A percentile compares a stretch with the other conserved stretches of the same genome.
These are phyloP conservation scores for Sarcophaga caerulescens DNA, from an alignment of 2,888 invertebrate species.

Conservation along the genomic window DNA sequence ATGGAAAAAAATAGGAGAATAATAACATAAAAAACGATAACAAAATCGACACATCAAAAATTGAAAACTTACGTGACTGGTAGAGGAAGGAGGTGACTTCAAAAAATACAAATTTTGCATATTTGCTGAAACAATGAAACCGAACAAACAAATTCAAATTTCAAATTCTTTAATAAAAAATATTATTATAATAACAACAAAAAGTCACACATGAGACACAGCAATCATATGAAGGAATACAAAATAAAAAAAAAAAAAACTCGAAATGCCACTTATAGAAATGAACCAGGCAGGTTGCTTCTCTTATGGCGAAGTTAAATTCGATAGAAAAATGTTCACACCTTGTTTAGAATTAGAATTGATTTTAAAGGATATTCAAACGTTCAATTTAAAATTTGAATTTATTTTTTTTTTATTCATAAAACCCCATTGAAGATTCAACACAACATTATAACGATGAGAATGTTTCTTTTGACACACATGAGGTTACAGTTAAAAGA, in stretches of 20 bases:
- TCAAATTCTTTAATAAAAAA: too few species aligned
- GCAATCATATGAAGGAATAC: not conserved
- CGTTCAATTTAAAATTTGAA: not conserved
- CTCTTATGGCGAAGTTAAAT: not conserved
- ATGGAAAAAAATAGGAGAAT: not conserved
- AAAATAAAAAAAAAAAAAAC: not conserved
- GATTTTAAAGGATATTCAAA: constrained; percentile 45
- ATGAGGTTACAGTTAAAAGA: too few species aligned
- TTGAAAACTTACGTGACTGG: constrained; percentile 67
- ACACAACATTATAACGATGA: too few species aligned
- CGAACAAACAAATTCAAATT: too few species aligned
- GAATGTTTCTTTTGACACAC: too few species aligned
- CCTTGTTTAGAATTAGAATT: constrained; percentile 39
- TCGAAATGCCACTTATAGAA: not conserved
- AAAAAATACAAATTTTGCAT: not conserved
- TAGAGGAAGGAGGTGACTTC: constrained; percentile 28
- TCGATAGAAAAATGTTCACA: constrained; percentile 42
- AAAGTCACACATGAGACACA: too few species aligned
- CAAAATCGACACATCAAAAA: constrained; percentile 58
- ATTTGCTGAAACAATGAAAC: too few species aligned
- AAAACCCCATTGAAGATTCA: constrained; percentile 32
- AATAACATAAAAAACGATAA: constrained; percentile 66
- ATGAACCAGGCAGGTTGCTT: too few species aligned
- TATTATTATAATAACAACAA: too few species aligned
- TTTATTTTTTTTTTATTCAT: constrained; percentile 13